phyloP scores from a whole-genome alignment of 2,113 vertebrate species.

The Micronycteris hirsuta region DNA sequence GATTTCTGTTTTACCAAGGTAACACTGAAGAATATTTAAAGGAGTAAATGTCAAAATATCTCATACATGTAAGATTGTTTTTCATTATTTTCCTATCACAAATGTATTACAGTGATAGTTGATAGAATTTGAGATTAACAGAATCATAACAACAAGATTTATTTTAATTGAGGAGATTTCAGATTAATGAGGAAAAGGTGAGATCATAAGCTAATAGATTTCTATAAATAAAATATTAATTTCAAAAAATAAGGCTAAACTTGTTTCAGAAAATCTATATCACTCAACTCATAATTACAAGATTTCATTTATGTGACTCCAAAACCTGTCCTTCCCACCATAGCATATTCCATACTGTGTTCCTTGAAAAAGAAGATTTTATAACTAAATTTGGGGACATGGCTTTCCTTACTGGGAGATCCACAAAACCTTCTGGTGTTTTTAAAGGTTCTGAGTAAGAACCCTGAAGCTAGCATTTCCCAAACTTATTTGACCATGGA shows the following conservation, averaged over 20 bases:
- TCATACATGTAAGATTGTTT: not conserved
- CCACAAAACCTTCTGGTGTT: not conserved
- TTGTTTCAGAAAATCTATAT: not conserved
- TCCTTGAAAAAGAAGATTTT: not conserved
- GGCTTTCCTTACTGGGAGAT: not conserved
- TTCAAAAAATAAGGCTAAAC: not conserved
- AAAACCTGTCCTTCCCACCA: not conserved
- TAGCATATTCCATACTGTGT: not conserved
- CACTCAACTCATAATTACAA: not conserved
- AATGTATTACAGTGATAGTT: not conserved
- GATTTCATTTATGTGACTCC: not conserved
- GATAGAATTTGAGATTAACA: not conserved
- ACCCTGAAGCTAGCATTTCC: not conserved
- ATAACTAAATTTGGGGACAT: not conserved
- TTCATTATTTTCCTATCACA: not conserved
- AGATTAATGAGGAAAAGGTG: not conserved
- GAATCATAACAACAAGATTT: not conserved
- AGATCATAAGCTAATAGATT: not conserved
- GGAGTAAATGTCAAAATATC: not conserved
- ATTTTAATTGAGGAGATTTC: not conserved
- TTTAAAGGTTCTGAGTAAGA: not conserved
- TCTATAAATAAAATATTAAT: not conserved
- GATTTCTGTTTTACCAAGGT: not conserved
- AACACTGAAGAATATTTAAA: not conserved
- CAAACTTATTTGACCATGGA: not conserved